Base-by-base conservation (phyloP, 2,797 vertebrate genomes). In the Kryptopterus vitreolus region DNA sequence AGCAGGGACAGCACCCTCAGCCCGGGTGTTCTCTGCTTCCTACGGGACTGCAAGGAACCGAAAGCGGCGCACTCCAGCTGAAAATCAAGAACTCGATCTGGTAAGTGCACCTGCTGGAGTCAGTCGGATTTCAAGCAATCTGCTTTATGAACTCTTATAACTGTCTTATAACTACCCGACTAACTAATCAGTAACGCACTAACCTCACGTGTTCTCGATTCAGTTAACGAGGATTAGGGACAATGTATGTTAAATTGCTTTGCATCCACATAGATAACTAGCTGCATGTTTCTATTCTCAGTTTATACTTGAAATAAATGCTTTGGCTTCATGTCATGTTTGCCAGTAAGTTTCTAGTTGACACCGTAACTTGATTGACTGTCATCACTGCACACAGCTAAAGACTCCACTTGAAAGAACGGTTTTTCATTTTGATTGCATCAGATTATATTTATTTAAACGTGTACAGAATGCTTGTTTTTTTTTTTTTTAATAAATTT, bases 21-120 rank as follows among this genome's bases (percentile, higher is more conserved):
- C 82, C 89, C 79, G 93, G 92, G 57, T 85, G 91, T 83, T 92
- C 95, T 85, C 91, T 96, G 85, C 93, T 96, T 80, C 93, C 96
- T 53, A 95, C 96, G 52, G 96, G 95, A 91, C 92, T 97, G 93
- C 95, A 96, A 85, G 95, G 95, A 78, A 89, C 94, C 13, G 97
- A 98, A 89, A 94, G 95, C 90, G 93, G 89, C 81, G 95, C 95
- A 84, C 92, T 98, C 93, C 96, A 97, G 92, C 94, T 95, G 90
- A 93, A 96, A 92, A 98, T 99, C 91, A 96, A 95, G 92, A 96
- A 93, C 94, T 98, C 96, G 85, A 97, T 99, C 95, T 97, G 97
- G 97, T 99, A 92, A 96, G 95, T 31, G 43, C 63, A 46, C 22
- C 66, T 35, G 57, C 16, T 58, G 2, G 4, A 29, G 29, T 22